Base-by-base conservation (phyloP, 2,888 invertebrate species). In the Phlogophora meticulosa region DNA sequence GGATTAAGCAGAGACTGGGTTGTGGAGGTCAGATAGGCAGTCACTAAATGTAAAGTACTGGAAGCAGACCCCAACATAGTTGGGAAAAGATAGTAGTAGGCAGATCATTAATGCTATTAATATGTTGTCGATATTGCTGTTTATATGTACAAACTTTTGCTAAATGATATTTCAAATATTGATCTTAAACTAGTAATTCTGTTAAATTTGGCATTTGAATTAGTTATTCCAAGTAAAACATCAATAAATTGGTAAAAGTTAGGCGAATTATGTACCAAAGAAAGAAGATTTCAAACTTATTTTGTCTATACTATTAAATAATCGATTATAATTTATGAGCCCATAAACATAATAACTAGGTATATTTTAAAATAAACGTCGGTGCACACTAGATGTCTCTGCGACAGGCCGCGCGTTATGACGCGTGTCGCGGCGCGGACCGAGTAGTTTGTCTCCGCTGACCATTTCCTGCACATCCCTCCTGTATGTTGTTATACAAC, bases 401-500 rank as follows among this genome's bases (percentile, higher is more conserved):
- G 68, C 68, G 70, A 61, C 74, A 68, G 68, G 80, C 80, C 79
- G 80, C 83, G 91, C 88, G 94, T 94, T 95, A 94, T 94, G 94
- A 91, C 91, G 94, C 94, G 94, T 94, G 92, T 91, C 94, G 90
- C 86, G 87, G 85, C 79, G 82, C 79, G 75, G 78, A 83, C 82
- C 83, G 82, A 85, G 90, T 91, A 92, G 92, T 93, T 94, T 94
- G 94, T 94, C 93, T 93, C 90, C 87, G 87, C 84, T 93, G 93
- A 91, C 94, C 94, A 88, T 92, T 95, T 95, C 94, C 94, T 93
- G 93, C 81, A 81, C 89, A 87, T 88, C 89, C 89, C 90, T 87
- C 86, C 85, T 83, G 80, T 77, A 72, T 36, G 78, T 67, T 84
- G 78, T 80, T 40, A 24, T 34, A 68, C 72, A 51, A 22, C 20